Evolutionary conservation across 2,888 invertebrate genomes (phyloP), one percentile per base, ranked within the genome.

Genomic region (Danaus chrysippus): DNA sequence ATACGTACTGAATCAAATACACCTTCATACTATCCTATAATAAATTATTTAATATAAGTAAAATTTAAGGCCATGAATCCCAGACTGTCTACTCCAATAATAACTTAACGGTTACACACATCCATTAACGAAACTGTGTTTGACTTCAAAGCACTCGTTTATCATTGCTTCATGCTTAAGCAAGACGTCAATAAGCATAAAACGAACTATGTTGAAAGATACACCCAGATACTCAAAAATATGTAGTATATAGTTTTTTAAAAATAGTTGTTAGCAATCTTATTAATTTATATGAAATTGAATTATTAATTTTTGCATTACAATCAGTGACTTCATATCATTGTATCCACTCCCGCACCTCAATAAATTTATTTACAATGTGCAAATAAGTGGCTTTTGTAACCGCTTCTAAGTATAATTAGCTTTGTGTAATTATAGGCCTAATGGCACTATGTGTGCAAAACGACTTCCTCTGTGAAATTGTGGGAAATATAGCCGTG

Each of bases 391-490:
- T 70, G 70, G 73, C 74, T 76, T 75, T 77, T 73, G 68, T 73
- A 73, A 73, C 76, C 67, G 68, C 67, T 58, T 71, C 76, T 79
- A 71, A 75, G 73, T 75, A 79, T 84, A 86, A 87, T 87, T 86
- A 86, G 83, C 81, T 77, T 77, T 70, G 82, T 80, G 83, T 83
- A 83, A 80, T 85, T 87, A 84, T 82, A 86, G 83, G 82, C 79
- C 77, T 81, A 84, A 82, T 81, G 81, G 77, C 74, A 76, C 75
- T 70, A 75, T 65, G 70, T 63, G 59, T 54, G 58, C 64, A 58
- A 69, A 84, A 86, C 81, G 84, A 80, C 81, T 87, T 83, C 82
- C 83, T 76, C 75, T 71, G 77, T 71, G 78, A 78, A 85, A 86
- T 86, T 82, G 83, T 71, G 73, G 65, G 64, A 72, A 73, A 73